Conservation (phyloP, 1,140 invertebrate genomes). For the Drosophila athabasca region DNA sequence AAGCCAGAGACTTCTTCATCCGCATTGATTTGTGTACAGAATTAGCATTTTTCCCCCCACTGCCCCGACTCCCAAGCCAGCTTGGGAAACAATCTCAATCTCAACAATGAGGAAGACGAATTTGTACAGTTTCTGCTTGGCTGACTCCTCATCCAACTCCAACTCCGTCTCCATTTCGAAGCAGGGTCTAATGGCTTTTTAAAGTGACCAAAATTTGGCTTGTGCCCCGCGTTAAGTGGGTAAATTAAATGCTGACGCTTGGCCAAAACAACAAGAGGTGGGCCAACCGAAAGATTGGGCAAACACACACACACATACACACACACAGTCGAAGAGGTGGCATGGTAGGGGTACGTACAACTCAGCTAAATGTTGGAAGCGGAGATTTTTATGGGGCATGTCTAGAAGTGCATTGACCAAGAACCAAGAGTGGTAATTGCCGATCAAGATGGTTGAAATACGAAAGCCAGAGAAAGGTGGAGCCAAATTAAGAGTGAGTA, state of each 20-base stretch:
- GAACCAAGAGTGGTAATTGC: slow-evolving; percentile 8
- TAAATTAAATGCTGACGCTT: slow-evolving; percentile 52
- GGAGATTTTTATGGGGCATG: slow-evolving; percentile 15
- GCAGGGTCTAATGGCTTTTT: slow-evolving; percentile 61
- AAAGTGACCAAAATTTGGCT: slow-evolving; percentile 77
- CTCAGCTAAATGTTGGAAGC: too few relatives aligned
- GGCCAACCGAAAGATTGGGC: slow-evolving; percentile 12
- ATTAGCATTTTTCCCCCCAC: slow-evolving; percentile 55
- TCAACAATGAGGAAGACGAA: slow-evolving; percentile 47
- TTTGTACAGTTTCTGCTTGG: slow-evolving; percentile 68
- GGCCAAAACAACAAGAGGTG: slow-evolving; percentile 9
- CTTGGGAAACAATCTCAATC: slow-evolving; percentile 32
- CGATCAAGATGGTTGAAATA: background rate
- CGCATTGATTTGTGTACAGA: slow-evolving; percentile 55
- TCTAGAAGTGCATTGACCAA: slow-evolving; percentile 21
- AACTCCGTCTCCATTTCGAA: slow-evolving; percentile 12
- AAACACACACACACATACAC: background rate
- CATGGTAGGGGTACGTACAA: background rate
- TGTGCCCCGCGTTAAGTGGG: slow-evolving; percentile 44
- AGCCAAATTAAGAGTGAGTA: background rate
- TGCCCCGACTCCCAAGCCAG: too few relatives aligned
- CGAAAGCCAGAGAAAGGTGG: background rate
- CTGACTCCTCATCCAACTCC: slow-evolving; percentile 23
- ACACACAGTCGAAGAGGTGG: background rate
- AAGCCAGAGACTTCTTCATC: slow-evolving; percentile 17